phyloP scores from a whole-genome alignment of 2,113 vertebrate genomes.

The Willisornis vidua region DNA sequence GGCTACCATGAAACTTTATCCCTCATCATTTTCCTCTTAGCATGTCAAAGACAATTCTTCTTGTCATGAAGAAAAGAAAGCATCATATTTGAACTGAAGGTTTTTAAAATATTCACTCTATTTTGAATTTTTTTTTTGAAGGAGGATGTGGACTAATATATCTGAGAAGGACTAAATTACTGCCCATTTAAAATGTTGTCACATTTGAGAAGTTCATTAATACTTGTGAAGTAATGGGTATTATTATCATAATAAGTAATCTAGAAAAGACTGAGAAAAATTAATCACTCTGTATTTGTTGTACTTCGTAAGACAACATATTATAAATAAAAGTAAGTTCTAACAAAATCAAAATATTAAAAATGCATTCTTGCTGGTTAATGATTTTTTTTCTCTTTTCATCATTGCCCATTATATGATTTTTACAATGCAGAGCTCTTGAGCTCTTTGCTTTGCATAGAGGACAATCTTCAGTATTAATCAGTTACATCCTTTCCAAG shows the following conservation, averaged over 20 bases:
- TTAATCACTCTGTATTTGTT: neutral
- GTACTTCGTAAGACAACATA: neutral
- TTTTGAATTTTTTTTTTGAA: neutral
- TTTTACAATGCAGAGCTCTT: accelerated
- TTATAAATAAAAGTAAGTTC: neutral
- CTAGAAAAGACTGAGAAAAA: neutral
- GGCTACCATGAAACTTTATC: neutral
- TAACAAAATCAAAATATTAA: neutral
- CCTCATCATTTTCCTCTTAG: neutral
- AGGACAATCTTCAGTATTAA: neutral
- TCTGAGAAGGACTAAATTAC: neutral
- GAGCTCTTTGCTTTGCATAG: neutral
- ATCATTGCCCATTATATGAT: accelerated
- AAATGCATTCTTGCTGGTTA: neutral
- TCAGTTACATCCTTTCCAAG: neutral
- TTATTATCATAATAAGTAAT: neutral
- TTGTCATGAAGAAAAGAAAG: neutral
- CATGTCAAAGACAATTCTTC: neutral
- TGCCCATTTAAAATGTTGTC: neutral
- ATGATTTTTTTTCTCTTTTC: neutral
- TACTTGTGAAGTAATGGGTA: neutral
- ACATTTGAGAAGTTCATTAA: neutral
- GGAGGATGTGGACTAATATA: neutral
- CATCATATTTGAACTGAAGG: neutral
- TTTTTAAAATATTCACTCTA: neutral